Conservation (phyloP, 2,888 invertebrate species). For the Arge pagana region DNA sequence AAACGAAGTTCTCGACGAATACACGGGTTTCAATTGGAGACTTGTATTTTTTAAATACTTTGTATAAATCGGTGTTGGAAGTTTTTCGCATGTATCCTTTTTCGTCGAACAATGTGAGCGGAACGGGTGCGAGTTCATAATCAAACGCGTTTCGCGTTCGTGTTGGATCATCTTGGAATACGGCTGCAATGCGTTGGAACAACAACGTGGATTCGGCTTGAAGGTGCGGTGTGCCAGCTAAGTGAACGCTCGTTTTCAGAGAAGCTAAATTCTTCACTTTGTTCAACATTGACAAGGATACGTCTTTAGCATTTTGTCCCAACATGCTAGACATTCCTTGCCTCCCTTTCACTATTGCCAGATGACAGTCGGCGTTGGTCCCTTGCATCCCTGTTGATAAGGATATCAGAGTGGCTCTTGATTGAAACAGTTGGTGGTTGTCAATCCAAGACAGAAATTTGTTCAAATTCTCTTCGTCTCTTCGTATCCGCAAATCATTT, state of each 20-base stretch:
- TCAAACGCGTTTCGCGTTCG: neutral
- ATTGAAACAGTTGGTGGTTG: constrained; percentile 32
- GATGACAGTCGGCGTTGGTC: constrained; percentile 32
- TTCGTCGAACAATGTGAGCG: constrained; percentile 2
- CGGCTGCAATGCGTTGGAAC: constrained; percentile 36
- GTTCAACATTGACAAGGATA: constrained; percentile 22
- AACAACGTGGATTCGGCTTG: constrained; percentile 34
- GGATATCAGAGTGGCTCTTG: constrained; percentile 15
- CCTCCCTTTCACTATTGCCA: constrained; percentile 29
- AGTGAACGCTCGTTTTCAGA: constrained; percentile 12
- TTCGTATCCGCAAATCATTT: constrained; percentile 27
- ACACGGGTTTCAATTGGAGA: neutral
- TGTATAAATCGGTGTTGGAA: constrained; percentile 1
- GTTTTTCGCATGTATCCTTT: constrained; percentile 12
- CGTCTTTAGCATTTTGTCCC: constrained; percentile 28
- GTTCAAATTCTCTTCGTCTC: constrained; percentile 32
- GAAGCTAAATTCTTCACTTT: constrained; percentile 28
- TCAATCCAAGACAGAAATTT: constrained; percentile 33
- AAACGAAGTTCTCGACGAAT: constrained; percentile 4
- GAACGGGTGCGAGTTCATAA: constrained; percentile 8
- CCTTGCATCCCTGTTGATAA: constrained; percentile 29
- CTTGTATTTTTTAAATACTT: constrained; percentile 7
- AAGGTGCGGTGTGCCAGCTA: constrained; percentile 15
- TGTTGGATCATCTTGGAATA: constrained; percentile 30
- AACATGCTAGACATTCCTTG: constrained; percentile 27